Evolutionary conservation across 1,140 invertebrate species (phyloP), one percentile per base, ranked within the genome.

Genomic region (Polypedilum vanderplanki): DNA sequence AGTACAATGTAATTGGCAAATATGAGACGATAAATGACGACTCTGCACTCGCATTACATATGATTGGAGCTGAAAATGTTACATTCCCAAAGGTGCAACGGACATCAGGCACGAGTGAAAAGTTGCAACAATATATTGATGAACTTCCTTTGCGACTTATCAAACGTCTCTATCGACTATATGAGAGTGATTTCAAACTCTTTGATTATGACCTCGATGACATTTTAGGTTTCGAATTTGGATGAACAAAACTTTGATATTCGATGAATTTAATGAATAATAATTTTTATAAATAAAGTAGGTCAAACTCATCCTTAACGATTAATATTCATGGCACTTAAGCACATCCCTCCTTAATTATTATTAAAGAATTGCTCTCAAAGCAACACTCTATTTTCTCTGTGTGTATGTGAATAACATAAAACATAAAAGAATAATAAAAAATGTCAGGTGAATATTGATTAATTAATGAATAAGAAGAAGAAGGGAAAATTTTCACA

Each of bases 1-100:
- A 92, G 79, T 98, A 96, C 83, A 92, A 94, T 80, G 89, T 95
- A 80, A 89, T 97, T 75, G 95, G 95, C 83, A 90, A 90, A 86
- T 90, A 90, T 81, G 89, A 90, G 80, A 90, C 89, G 0, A 81
- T 95, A 5, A 81, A 88, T 46, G 88, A 89, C 75, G 91, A 94
- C 82, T 87, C 89, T 0, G 84, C 88, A 1, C 85, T 89, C 76
- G 86, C 90, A 2, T 82, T 91, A 1, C 83, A 91, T 81, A 85
- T 90, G 80, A 85, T 92, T 78, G 85, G 87, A 76, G 86, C 87
- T 4, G 82, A 85, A 0, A 81, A 87, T 76, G 80, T 89, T 1
- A 84, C 86, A 70, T 93, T 93, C 81, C 91, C 91, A 2, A 83
- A 84, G 7, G 83, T 88, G 74, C 83, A 87, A 64, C 86, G 85